phyloP scores from a whole-genome alignment of 2,113 vertebrate genomes.

The Pao palembangensis region DNA sequence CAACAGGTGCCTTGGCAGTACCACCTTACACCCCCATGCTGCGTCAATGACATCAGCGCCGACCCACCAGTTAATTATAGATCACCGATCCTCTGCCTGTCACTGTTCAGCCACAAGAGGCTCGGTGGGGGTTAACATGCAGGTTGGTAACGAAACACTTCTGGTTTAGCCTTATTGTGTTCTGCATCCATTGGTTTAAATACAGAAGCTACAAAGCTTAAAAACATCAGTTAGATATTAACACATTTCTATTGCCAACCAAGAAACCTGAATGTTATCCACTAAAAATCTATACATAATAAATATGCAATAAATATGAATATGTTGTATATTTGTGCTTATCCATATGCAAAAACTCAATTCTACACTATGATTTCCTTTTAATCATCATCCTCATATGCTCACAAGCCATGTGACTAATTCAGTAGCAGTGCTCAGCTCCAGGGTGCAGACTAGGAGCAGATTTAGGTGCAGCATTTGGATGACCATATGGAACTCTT shows the following conservation, averaged over 20 bases:
- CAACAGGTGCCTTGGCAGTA: slow-evolving; percentile 99
- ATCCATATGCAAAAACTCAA: too few relatives aligned
- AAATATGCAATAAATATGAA: too few relatives aligned
- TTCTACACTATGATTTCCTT: too few relatives aligned
- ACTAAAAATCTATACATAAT: too few relatives aligned
- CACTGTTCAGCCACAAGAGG: slow-evolving; percentile 37
- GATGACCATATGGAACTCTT: slow-evolving; percentile 99
- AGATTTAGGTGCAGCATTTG: slow-evolving; percentile 94
- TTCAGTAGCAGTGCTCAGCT: slow-evolving; percentile 76
- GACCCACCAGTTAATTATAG: slow-evolving; percentile 98
- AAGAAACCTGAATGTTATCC: too few relatives aligned
- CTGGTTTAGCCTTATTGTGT: too few relatives aligned
- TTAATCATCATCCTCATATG: slow-evolving; percentile 29
- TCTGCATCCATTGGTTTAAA: too few relatives aligned
- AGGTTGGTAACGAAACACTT: slow-evolving; percentile 20
- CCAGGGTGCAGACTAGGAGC: slow-evolving; percentile 72
- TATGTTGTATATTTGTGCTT: too few relatives aligned
- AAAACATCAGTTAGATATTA: too few relatives aligned
- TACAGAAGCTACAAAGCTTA: too few relatives aligned
- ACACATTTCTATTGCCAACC: too few relatives aligned
- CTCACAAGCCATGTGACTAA: slow-evolving; percentile 74
- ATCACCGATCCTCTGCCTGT: slow-evolving; percentile 67
- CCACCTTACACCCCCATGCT: slow-evolving; percentile 93
- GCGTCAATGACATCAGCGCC: slow-evolving; percentile 99
- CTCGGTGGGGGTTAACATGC: slow-evolving; percentile 15